Evolutionary conservation across 2,888 invertebrate species (phyloP), one percentile per base, ranked within the genome.

Genomic region (Drosophila anceps): DNA sequence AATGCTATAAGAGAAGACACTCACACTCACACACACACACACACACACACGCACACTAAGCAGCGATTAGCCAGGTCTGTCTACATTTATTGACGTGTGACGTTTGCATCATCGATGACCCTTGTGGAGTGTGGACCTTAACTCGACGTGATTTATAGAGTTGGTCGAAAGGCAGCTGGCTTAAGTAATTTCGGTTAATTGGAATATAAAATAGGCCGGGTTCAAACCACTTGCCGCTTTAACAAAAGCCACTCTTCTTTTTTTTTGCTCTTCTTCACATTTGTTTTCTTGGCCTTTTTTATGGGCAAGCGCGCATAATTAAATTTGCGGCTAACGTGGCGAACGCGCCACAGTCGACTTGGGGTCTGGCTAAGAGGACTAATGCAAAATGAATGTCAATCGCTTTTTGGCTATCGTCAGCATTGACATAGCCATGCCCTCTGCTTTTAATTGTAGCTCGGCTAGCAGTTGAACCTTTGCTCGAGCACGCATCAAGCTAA

Each of bases 371-470:
- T 20, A 2, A 43, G 54, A 35, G 20, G 44, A 69, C 85, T 87
- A 86, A 87, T 88, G 88, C 81, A 86, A 85, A 88, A 88, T 84
- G 82, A 82, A 87, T 88, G 88, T 88, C 84, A 86, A 84, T 81
- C 83, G 81, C 60, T 69, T 41, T 27, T 41, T 20, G 60, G 37
- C 54, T 33, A 63, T 59, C 57, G 66, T 72, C 67, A 66, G 71
- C 68, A 68, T 72, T 72, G 63, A 64, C 76, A 57, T 72, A 81
- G 72, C 84, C 87, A 76, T 82, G 86, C 65, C 80, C 83, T n/a
- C 27, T 15, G 5, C 53, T 37, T 77, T 77, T 82, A 76, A 82
- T 86, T 84, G 86, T 83, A 76, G 69, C 72, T 73, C 65, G 39
- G 57, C 55, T 54, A 65, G 69, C 71, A 74, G 73, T 82, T 73